phyloP scores from a whole-genome alignment of 1,140 invertebrate genomes.

The Agrilus planipennis region DNA sequence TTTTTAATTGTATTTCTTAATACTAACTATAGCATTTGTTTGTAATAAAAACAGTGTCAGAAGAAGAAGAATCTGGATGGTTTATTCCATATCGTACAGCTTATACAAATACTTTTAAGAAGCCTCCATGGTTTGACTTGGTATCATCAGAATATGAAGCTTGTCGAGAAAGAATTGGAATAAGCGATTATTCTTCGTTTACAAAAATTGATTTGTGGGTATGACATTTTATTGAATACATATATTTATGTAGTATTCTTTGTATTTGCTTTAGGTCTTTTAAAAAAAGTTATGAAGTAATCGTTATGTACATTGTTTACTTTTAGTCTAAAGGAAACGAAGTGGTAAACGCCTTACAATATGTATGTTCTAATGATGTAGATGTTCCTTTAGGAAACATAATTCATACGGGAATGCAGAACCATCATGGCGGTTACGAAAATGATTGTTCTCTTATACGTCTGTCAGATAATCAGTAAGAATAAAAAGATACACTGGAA shows the following conservation, averaged over 20 bases:
- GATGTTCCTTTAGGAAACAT: slow-evolving; percentile 90
- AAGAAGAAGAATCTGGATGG: slow-evolving; percentile 28
- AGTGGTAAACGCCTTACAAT: slow-evolving; percentile 83
- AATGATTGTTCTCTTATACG: slow-evolving; percentile 94
- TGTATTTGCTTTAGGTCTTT: too few relatives aligned
- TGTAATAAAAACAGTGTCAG: too few relatives aligned
- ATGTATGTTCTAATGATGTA: slow-evolving; percentile 93
- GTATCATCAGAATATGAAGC: slow-evolving; percentile 85
- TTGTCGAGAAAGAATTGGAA: slow-evolving; percentile 83
- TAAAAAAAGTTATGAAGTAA: too few relatives aligned
- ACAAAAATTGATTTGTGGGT: slow-evolving; percentile 94
- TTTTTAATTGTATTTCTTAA: neutral
- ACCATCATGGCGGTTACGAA: slow-evolving; percentile 88
- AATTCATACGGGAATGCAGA: slow-evolving; percentile 98
- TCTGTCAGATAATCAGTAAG: slow-evolving; percentile 79
- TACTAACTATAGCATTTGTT: too few relatives aligned
- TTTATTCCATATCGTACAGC: slow-evolving; percentile 50
- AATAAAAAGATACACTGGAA: slow-evolving; percentile 14
- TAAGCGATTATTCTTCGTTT: slow-evolving; percentile 97
- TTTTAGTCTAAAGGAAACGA: slow-evolving; percentile 68
- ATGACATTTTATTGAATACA: too few relatives aligned
- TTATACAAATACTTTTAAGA: slow-evolving; percentile 66
- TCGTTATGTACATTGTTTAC: too few relatives aligned
- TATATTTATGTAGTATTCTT: too few relatives aligned
- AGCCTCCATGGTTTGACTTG: slow-evolving; percentile 88